Evolutionary conservation across 1,140 invertebrate genomes (phyloP).

Genomic region (Sinonovacula constricta): DNA sequence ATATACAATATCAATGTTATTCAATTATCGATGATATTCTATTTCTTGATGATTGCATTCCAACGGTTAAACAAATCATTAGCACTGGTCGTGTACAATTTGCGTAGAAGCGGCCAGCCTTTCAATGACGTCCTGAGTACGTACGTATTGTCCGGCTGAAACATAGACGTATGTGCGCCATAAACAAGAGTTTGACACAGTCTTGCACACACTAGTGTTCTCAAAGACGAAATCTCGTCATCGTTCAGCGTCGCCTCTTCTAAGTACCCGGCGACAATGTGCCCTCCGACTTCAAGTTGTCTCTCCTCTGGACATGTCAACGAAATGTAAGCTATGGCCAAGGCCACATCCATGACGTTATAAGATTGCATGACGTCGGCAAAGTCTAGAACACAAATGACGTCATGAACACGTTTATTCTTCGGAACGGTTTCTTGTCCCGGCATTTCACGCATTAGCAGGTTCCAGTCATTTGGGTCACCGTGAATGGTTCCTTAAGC

Average conservation of each 20-base stretch:
- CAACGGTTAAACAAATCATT: slow-evolving; percentile 72
- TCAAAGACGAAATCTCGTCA: slow-evolving; percentile 84
- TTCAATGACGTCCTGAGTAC: slow-evolving; percentile 82
- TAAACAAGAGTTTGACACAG: slow-evolving; percentile 89
- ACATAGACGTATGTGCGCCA: slow-evolving; percentile 86
- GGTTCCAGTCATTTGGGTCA: slow-evolving; percentile 93
- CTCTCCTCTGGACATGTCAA: slow-evolving; percentile 81
- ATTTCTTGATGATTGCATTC: too few relatives aligned
- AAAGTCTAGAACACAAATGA: slow-evolving; percentile 88
- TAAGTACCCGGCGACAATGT: slow-evolving; percentile 87
- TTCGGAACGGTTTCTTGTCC: slow-evolving; percentile 54
- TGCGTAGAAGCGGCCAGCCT: slow-evolving; percentile 67
- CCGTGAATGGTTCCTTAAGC: slow-evolving; percentile 90
- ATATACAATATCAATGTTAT: too few relatives aligned
- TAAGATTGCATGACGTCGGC: slow-evolving; percentile 87
- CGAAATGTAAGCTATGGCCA: slow-evolving; percentile 89
- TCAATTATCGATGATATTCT: too few relatives aligned
- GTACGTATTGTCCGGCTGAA: slow-evolving; percentile 89
- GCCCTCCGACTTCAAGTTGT: too few relatives aligned
- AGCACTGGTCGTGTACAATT: slow-evolving; percentile 80
- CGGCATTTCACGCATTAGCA: slow-evolving; percentile 81
- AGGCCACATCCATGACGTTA: slow-evolving; percentile 90
- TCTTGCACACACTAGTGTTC: slow-evolving; percentile 86
- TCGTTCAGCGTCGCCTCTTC: slow-evolving; percentile 81
- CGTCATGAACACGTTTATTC: too few relatives aligned